Evolutionary conservation across 2,888 invertebrate species (phyloP), one percentile per base, ranked within the genome.

Genomic region (Philonicus albiceps): DNA sequence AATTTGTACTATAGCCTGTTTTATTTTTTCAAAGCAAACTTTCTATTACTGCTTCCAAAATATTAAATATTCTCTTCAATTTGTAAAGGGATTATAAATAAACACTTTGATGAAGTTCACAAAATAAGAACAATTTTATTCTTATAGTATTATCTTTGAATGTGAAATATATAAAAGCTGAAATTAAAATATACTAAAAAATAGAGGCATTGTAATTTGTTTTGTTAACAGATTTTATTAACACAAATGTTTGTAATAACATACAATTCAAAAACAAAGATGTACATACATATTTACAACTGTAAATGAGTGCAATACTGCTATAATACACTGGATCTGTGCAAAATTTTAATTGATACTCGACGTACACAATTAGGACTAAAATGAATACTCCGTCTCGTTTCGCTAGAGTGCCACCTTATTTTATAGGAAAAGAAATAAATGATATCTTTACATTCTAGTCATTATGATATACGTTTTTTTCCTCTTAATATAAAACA

Each of bases 251-350:
- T 55, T 55, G n/a, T 30, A 81, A 22, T 64, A 49, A 49, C 11
- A 43, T 78, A 78, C 78, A 78, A 78, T 30, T 27, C 27, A 27
- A 16, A 53, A 81, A 55, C 55, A 81, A 81, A 6, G 27, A 40
- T 80, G 16, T 80, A 80, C 80, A 53, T 81, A 64, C 81, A 81
- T 81, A 81, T 81, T 81, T 81, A 81, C 81, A 81, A 64, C 31
- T 64, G 27, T 64, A 55, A 81, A 55, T 81, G 81, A 81, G 81
- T 81, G 81, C 81, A 81, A 22, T 55, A 34, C 64, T 64, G 34
- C 55, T 81, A 81, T 81, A 55, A 4, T 81, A 81, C 81, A 81
- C 37, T 55, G 81, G n/a, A 55, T 49, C 34, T 22, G 81, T 81
- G 81, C 81, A 81, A 27, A 81, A 31, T 49, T 81, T 55, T 49